Evolutionary conservation across 1,140 invertebrate species (phyloP), one percentile per base, ranked within the genome.

Genomic region (Drosophila pachea): DNA sequence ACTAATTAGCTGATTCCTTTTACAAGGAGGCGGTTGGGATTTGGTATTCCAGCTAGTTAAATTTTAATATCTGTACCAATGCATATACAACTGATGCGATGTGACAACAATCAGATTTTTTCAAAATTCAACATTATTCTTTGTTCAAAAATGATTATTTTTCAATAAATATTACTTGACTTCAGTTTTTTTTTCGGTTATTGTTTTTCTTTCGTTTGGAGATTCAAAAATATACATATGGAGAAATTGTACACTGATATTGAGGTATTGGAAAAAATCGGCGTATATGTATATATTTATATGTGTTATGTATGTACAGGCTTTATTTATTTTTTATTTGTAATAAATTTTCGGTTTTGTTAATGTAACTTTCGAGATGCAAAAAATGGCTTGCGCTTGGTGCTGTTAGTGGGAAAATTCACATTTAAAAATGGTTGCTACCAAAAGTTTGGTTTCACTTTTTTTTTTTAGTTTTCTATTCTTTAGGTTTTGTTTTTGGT

Each of bases 171-270:
- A 36, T 55, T 31, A 53, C 22, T 45, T 65, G 11, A 2, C 40
- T 68, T 50, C 43, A 22, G 42, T 49, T 33, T 59, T 60, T 56
- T n/a, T 70, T 70, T 31, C 45, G 61, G 66, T 73, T 78, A 59
- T 72, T 63, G 68, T 31, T 68, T 81, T 66, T 49, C 42, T 50
- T 47, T 54, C 71, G 52, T 35, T 62, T 52, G 58, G 58, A 56
- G 64, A 59, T 73, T 73, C 11, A 86, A 86, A 84, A 86, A 79
- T 86, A 86, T 86, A 22, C 22, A 81, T 86, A 86, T 86, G 81
- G 82, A 86, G 86, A 86, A 86, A 86, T 86, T 86, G 81, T 86
- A 86, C 81, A 86, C 81, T 86, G 81, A 86, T 86, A 86, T 86
- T 86, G 81, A 86, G 81, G 81, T 86, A 86, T 86, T 86, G 81